Evolutionary conservation across 2,113 vertebrate species (phyloP).

Genomic region (Lampris megalopsis): DNA sequence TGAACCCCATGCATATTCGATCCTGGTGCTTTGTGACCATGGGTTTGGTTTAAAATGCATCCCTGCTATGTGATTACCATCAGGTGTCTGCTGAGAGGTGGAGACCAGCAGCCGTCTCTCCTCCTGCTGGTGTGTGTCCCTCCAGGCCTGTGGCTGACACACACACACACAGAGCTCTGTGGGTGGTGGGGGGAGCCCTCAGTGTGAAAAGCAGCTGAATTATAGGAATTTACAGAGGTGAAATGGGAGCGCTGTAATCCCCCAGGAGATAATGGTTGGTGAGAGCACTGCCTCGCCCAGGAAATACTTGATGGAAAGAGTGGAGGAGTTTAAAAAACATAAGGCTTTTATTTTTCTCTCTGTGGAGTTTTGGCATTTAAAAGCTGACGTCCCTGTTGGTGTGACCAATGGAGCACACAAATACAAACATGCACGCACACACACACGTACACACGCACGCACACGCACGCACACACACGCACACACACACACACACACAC

Average conservation of each 20-base stretch:
- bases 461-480: not conserved
- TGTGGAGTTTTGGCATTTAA: slow-evolving; percentile 42
- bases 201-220: not conserved
- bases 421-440: not conserved
- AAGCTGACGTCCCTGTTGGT: slow-evolving; percentile 10
- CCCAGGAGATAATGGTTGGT: slow-evolving; percentile 57
- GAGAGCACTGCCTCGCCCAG: slow-evolving; percentile 27
- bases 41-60: slow-evolving; percentile 16
- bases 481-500: slow-evolving; percentile 18
- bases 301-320: slow-evolving; percentile 4
- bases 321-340: slow-evolving; percentile 14
- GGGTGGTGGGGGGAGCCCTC: slow-evolving; percentile 10
- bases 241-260: slow-evolving; percentile 53
- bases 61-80: slow-evolving; percentile 3
- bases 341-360: not conserved
- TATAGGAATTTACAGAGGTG: slow-evolving; percentile 37
- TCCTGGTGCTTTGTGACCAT: not conserved
- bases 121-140: slow-evolving; percentile 24
- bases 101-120: not conserved
- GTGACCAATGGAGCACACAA: slow-evolving; percentile 42
- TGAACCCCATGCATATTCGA: slow-evolving; percentile 23
- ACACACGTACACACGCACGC: not conserved
- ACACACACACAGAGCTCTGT: not conserved
- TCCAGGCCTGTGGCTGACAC: slow-evolving; percentile 16
- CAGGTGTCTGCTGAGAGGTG: not conserved